Conservation (phyloP, 2,888 invertebrate genomes). For the Heliconius sara region DNA sequence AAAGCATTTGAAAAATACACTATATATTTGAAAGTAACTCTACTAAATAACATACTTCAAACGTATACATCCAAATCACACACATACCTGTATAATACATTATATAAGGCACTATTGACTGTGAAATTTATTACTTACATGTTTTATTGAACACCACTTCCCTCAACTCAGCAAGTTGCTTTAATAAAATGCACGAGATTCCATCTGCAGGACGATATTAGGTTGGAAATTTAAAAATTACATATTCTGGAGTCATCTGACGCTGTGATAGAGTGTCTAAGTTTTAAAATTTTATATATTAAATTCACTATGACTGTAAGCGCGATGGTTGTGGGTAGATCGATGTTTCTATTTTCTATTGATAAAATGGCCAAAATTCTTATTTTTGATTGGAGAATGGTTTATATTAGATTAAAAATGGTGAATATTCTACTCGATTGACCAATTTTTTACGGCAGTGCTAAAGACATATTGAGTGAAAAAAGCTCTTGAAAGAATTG, state of each 20-base stretch:
- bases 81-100: slow-evolving; percentile 15
- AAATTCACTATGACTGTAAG: not conserved
- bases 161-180: slow-evolving; percentile 28
- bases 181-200: slow-evolving; percentile 31
- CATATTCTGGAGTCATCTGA: slow-evolving; percentile 3
- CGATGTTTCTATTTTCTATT: no score
- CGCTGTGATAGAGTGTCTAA: slow-evolving; percentile 3
- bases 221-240: slow-evolving; percentile 18
- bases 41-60: not conserved
- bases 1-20: not conserved
- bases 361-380: no score
- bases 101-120: slow-evolving; percentile 19
- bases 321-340: not conserved
- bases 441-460: no score
- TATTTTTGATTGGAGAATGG: no score
- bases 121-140: slow-evolving; percentile 32
- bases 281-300: slow-evolving; percentile 1
- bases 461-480: no score
- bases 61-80: not conserved
- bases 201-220: slow-evolving; percentile 28
- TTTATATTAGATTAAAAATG: no score
- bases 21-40: not conserved
- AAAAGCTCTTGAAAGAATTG: no score
- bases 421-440: no score
- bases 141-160: slow-evolving; percentile 29